Evolutionary conservation across 1,140 invertebrate genomes (phyloP), one percentile per base, ranked within the genome.

Genomic region (Pseudoatta argentina): DNA sequence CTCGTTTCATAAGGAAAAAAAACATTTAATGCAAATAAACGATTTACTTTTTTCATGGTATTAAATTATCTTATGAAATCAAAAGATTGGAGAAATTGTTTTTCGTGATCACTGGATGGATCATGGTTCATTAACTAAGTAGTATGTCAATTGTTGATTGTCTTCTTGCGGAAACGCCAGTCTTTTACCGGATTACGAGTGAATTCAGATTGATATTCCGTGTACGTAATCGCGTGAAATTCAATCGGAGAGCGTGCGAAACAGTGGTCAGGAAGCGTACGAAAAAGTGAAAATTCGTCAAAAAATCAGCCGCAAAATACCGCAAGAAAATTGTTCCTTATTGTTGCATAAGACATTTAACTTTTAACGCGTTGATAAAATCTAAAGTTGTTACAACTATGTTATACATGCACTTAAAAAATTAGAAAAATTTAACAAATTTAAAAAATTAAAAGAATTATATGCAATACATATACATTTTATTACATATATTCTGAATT

Each of bases 171-270:
- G 55, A 78, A 75, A 75, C 4, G n/a, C 16, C 30, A 27, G n/a
- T 21, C 5, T 67, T 61, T 71, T 53, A 44, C 24, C 18, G 30
- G 53, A 87, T 89, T 76, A 44, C 66, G 6, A 16, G 48, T 21
- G 63, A 72, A 61, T 61, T 64, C 16, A 55, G 51, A 72, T 76
- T 66, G 44, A 79, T 89, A 89, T 83, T 89, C 85, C 55, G 59
- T 44, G 44, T 75, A 69, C 88, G 78, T 89, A 85, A 89, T 79
- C 48, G 34, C 73, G 85, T 82, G 88, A 89, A 89, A 89, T 89
- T 64, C 53, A 71, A 71, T 53, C 76, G 48, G 44, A 48, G 57
- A 75, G 55, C 66, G 75, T 66, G 73, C 72, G 76, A 89, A 89
- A 82, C 48, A 57, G 39, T 59, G 48, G 72, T 39, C 71, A 73